Base-by-base conservation (phyloP, 2,888 invertebrate genomes). In the Epistrophe grossulariae region DNA sequence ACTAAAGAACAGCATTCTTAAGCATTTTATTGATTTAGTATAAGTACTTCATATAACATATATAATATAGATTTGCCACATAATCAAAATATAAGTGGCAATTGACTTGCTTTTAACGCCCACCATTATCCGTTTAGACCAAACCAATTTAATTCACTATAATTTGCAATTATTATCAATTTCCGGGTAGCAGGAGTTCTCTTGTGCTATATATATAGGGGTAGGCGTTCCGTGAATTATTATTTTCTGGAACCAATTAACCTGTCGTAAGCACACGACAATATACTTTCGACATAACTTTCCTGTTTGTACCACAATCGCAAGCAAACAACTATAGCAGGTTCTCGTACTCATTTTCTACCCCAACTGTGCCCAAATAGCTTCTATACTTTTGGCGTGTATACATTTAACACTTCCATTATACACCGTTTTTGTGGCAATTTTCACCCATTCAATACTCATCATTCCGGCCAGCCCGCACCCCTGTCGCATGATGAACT, bases 401-500 rank as follows among this genome's bases (percentile, higher is more conserved):
- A 88, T 84, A 81, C 85, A 70, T 85, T 89, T 89, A 89, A 88
- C 83, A 88, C 85, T 72, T 83, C 80, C 57, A 87, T 89, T 89
- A 85, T 88, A 71, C 72, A 68, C 59, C 80, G 78, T 81, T 88
- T 85, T 83, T 79, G 84, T 71, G 79, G 72, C 78, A 80, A 79
- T 80, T 77, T 80, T 81, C 84, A 62, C 81, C 72, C 59, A 83
- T 78, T 88, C 79, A 88, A 79, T 82, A 68, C 76, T 87, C 76
- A 87, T 87, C 87, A 87, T 83, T 76, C 72, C 52, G 83, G 66
- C 71, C 76, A 83, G 76, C 64, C 78, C 82, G 55, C 77, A 77
- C 7, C 73, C 72, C 7, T 28, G 48, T 13, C 28, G 45, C 43
- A n/a, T 55, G 59, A 72, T 52, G 45, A 62, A 40, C 43, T n/a